Evolutionary conservation across 2,113 vertebrate species (phyloP), one percentile per base, ranked within the genome.

Genomic region (Pollimyrus isidori): DNA sequence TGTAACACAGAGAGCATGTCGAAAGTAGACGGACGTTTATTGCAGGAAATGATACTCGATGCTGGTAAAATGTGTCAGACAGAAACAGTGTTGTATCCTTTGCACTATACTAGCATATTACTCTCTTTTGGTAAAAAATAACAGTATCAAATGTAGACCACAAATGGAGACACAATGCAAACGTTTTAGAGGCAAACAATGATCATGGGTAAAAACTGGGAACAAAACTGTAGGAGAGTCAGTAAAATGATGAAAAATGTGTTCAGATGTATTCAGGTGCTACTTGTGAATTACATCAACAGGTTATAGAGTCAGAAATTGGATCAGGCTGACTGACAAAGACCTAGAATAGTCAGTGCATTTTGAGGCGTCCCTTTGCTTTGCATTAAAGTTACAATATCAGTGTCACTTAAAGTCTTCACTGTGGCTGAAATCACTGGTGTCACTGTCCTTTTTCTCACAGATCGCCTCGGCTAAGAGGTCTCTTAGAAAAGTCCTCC

Each of bases 241-340:
- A 42, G 35, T 80, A 39, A 80, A 80, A 42, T 42, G 13, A 80
- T 42, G 30, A 80, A 80, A 39, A 80, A 80, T 19, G 35, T 80
- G 73, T 80, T 80, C 15, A 42, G 35, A 80, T 42, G 73, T 80
- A 42, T 80, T 35, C 17, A 80, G 11, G 73, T 35, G 42, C 35
- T 80, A 80, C 73, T 42, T 80, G 73, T 42, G 73, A 80, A 80
- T 80, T 80, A 80, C 73, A 35, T 80, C 35, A 80, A 80, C 73
- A 80, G 35, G 73, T 80, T 80, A 76, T 30, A 30, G 35, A 39
- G 69, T 80, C 73, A 39, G 73, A 80, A 80, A 80, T 15, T 80
- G 73, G 73, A 80, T 42, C 62, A 4, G 3, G n/a, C 62, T 69
- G n/a, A 69, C n/a, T 30, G 62, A 69, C 62, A 69, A 69, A 69